Evolutionary conservation across 1,140 invertebrate genomes (phyloP).

Genomic region (Macrobrachium rosenbergii): DNA sequence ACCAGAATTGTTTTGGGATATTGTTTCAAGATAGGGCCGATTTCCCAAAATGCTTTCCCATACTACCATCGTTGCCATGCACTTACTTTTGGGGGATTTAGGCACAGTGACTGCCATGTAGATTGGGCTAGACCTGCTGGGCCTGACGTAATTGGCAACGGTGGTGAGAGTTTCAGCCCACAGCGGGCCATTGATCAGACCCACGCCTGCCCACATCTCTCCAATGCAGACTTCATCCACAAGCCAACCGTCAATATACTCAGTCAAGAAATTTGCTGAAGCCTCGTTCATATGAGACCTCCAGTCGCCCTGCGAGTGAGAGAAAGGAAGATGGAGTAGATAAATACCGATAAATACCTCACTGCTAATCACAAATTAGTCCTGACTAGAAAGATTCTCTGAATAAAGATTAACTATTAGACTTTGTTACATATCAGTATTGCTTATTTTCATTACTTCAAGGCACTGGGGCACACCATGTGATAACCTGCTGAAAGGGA

Average conservation of each 20-base stretch:
- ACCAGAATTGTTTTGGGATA: no score
- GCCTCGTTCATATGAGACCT: slow-evolving; percentile 6
- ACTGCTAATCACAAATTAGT: no score
- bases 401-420: no score
- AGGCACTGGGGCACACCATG: no score
- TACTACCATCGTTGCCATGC: no score
- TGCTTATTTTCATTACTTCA: no score
- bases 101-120: slow-evolving; percentile 27
- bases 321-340: neutral
- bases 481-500: no score
- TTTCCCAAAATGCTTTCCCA: no score
- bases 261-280: slow-evolving; percentile 15
- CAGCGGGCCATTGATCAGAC: slow-evolving; percentile 35
- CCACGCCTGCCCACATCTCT: slow-evolving; percentile 50
- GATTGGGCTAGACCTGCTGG: slow-evolving; percentile 4
- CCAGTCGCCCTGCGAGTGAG: slow-evolving; percentile 47
- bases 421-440: no score
- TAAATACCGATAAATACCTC: neutral
- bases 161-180: slow-evolving; percentile 36
- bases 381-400: no score
- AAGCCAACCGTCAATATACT: slow-evolving; percentile 41
- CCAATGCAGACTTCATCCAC: slow-evolving; percentile 36
- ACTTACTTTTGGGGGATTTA: slow-evolving; percentile 5
- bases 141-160: neutral
- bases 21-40: no score